Base-by-base conservation (phyloP, 2,888 invertebrate species). In the Scrobipalpa atriplicella region DNA sequence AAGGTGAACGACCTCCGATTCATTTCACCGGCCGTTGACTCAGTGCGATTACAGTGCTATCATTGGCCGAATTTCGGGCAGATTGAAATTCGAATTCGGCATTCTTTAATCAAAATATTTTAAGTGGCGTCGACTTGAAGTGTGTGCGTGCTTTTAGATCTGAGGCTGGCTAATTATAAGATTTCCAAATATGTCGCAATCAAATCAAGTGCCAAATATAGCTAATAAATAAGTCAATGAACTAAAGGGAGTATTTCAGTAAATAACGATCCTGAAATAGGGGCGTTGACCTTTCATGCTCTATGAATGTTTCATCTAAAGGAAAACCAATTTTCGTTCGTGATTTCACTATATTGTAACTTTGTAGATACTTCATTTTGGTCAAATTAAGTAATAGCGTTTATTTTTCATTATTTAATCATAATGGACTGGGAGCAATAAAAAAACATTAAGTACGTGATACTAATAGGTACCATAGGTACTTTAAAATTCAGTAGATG, bases 11-110 rank as follows among this genome's bases (percentile, higher is more conserved):
- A 81, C 78, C 87, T 67, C 70, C 75, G 78, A 78, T 80, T 81
- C 85, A 85, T 87, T 88, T 86, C 87, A 82, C 84, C 80, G 88
- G 85, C 74, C 86, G 82, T 85, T 84, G 86, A 85, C 86, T 84
- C 84, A 82, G 58, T 80, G 77, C 80, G 79, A 85, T 83, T 86
- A 81, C 78, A 81, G 70, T 79, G 83, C 83, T 85, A 86, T 86
- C 84, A 85, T 82, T 84, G 84, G 82, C 83, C 80, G 80, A 86
- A 87, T 85, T 86, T 85, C 79, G 75, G 21, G 79, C 80, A 77
- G 79, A 76, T 79, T 73, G 73, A 73, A 78, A 76, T 78, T 75
- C 68, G 69, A 74, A 73, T 74, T 63, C 62, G 51, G 29, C 41
- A 19, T 62, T 62, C 62, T 62, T 41, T 43, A 43, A 43, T 43